Percentiles rank a stretch among this genome's conserved stretches.
phyloP scores from a whole-genome alignment of 2,888 invertebrate species.

The Axea sp. region DNA sequence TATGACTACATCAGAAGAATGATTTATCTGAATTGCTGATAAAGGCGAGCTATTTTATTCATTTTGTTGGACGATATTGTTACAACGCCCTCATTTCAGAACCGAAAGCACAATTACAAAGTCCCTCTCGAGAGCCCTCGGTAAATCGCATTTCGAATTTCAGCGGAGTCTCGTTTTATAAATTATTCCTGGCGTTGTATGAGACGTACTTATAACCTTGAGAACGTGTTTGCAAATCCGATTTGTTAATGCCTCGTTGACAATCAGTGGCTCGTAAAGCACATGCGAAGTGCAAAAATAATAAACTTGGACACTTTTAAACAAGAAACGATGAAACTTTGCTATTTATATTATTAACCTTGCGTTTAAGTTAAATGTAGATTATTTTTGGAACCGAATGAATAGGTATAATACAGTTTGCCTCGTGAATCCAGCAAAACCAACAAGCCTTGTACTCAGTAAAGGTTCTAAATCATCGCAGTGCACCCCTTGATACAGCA shows the following conservation, averaged over 20 bases:
- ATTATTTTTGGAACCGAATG: conserved; percentile 37
- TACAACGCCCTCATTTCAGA: neutral
- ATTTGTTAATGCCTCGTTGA: conserved; percentile 7
- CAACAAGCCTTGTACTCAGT: conserved; percentile 32
- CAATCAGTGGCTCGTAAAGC: conserved; percentile 8
- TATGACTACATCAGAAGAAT: conserved; percentile 13
- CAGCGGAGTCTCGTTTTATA: conserved; percentile 2
- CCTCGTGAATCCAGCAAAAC: conserved; percentile 22
- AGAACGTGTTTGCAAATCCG: conserved; percentile 1
- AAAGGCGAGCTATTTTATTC: conserved; percentile 16
- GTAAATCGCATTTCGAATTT: conserved; percentile 11
- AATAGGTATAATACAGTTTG: conserved; percentile 39
- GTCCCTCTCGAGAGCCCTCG: neutral
- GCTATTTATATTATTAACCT: conserved; percentile 38
- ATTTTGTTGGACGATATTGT: conserved; percentile 11
- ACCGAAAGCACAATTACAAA: conserved; percentile 1
- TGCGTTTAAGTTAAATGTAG: conserved; percentile 27
- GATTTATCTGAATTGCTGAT: conserved; percentile 27
- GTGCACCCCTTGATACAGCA: neutral
- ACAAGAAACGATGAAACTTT: conserved; percentile 12
- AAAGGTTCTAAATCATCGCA: conserved; percentile 34
- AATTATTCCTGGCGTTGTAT: neutral
- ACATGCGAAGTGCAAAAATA: conserved; percentile 16
- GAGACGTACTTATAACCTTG: neutral
- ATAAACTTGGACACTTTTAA: neutral